Percentiles rank a stretch among this genome's conserved stretches.
Conservation (phyloP, 2,888 invertebrate species). For the Frankliniella intonsa region DNA sequence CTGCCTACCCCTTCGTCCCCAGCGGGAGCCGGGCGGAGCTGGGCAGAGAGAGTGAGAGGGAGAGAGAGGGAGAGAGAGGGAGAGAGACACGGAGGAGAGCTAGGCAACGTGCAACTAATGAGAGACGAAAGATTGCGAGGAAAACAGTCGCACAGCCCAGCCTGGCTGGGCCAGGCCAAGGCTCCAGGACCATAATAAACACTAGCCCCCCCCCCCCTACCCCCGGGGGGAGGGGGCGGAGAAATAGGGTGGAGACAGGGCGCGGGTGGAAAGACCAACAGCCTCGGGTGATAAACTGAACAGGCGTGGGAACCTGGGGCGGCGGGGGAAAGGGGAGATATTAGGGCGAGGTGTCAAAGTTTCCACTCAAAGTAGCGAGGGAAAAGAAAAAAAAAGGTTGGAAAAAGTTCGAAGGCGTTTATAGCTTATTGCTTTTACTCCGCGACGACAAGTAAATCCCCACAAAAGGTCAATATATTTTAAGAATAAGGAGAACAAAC, state of each 20-base stretch:
- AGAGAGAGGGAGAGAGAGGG: background rate
- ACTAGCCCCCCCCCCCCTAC: background rate
- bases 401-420: too few relatives aligned
- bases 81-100: background rate
- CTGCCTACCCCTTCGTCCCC: background rate
- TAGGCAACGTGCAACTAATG: constrained; percentile 14
- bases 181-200: constrained; percentile 8
- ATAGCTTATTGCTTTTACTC: too few relatives aligned
- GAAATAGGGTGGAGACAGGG: background rate
- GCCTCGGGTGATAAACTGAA: too few relatives aligned
- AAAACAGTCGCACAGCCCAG: background rate
- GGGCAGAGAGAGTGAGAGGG: background rate
- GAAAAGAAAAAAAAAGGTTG: too few relatives aligned
- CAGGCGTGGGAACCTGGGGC: too few relatives aligned
- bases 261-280: too few relatives aligned
- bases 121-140: constrained; percentile 3
- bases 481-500: too few relatives aligned
- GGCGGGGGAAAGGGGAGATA: too few relatives aligned
- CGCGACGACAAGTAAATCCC: too few relatives aligned
- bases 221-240: background rate
- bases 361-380: too few relatives aligned
- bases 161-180: background rate
- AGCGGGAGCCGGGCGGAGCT: background rate
- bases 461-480: too few relatives aligned
- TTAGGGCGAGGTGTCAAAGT: too few relatives aligned